A percentile compares a stretch with the other conserved stretches of the same genome.
Conservation (phyloP, 2,797 vertebrate genomes). For the Vultur gryphus region DNA sequence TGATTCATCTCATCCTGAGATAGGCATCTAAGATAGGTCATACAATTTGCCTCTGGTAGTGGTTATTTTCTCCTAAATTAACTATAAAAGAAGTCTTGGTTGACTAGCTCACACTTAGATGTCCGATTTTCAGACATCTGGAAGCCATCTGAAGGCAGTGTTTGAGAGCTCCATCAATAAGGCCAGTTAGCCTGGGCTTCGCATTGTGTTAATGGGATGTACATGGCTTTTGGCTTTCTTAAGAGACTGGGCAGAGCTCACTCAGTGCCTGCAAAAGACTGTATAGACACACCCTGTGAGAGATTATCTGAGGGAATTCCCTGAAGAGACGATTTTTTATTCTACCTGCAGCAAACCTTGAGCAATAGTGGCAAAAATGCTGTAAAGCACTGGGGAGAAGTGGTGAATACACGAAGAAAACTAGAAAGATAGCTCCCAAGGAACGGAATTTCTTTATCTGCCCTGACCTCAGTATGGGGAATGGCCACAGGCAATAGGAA, state of each 20-base stretch:
- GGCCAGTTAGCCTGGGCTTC: background rate
- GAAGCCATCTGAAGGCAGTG: constrained; percentile 6
- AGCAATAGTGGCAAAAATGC: background rate
- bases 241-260: background rate
- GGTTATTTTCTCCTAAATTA: constrained; percentile 18
- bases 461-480: background rate
- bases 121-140: background rate
- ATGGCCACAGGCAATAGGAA: constrained; percentile 9
- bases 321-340: background rate
- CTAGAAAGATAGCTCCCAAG: background rate
- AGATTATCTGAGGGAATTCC: constrained; percentile 4
- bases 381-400: background rate
- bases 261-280: background rate
- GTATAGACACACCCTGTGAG: background rate
- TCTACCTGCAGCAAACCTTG: background rate
- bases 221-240: background rate
- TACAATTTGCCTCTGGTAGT: background rate
- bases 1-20: constrained; percentile 26
- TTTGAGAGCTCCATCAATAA: background rate
- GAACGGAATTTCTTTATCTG: constrained; percentile 39
- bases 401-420: background rate
- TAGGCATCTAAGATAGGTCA: constrained; percentile 25
- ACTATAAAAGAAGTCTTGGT: background rate
- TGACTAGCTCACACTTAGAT: background rate
- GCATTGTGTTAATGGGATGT: background rate